These are phyloP conservation scores for Oncopeltus fasciatus DNA, from an alignment of 1,140 invertebrate genomes.

Conservation along the genomic window DNA sequence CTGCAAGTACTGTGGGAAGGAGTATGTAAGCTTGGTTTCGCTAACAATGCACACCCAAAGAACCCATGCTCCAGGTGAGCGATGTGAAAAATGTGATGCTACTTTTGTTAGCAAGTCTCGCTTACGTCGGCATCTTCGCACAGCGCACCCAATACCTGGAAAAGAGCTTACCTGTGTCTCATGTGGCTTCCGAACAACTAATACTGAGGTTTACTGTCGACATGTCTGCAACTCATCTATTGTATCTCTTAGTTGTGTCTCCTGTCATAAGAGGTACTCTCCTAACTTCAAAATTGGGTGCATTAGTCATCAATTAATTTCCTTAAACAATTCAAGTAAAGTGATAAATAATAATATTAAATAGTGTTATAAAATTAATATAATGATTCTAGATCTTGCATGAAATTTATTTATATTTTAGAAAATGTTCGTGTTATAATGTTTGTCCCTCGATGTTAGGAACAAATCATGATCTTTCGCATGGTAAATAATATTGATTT, in stretches of 20 bases:
- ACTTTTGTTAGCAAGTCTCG: background rate
- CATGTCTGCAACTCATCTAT: conserved; percentile 13
- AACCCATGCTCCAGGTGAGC: background rate
- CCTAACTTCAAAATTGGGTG: background rate
- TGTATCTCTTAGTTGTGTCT: conserved; percentile 1
- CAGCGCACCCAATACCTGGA: background rate
- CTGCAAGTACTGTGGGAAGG: conserved; percentile 1
- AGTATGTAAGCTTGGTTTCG: background rate
- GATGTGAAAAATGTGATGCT: conserved; percentile 2
- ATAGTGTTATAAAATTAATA: too few relatives aligned
- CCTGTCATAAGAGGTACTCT: conserved; percentile 7
- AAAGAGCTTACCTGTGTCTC: conserved; percentile 13
- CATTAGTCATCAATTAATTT: too few relatives aligned
- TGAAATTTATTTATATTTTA: background rate
- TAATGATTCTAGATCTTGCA: too few relatives aligned
- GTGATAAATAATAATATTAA: too few relatives aligned
- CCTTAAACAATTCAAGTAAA: too few relatives aligned
- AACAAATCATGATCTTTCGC: too few relatives aligned
- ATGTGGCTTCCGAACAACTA: conserved; percentile 14
- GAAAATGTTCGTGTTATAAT: background rate
- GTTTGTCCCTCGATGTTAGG: too few relatives aligned
- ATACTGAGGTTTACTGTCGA: conserved; percentile 13
- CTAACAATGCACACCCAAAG: conserved; percentile 2
- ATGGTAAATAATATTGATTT: too few relatives aligned
- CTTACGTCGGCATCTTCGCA: background rate